Base-by-base conservation (phyloP, 2,113 vertebrate species). In the Neolamprologus caudopunctatus region DNA sequence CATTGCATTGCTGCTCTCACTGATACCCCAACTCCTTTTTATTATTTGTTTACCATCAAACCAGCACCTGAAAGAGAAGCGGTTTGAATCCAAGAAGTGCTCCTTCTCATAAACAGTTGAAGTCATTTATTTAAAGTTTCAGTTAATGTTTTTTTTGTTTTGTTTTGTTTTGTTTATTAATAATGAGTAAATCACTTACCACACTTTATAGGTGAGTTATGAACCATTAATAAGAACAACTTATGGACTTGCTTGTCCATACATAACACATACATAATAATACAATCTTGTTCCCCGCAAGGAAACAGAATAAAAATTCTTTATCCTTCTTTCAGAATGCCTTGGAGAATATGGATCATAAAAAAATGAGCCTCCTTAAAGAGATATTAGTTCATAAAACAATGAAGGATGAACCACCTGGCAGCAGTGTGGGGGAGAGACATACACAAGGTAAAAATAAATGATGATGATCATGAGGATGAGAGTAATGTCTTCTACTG, bases 311-410 rank as follows among this genome's bases (percentile, higher is more conserved):
- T 61, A 35, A 58, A 61, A 81, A 21, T 10, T 51, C 1, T 55
- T 2, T 37, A 2, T 71, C 42, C 55, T 88, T 91, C 88, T 91
- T 89, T 73, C 79, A 98, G 98, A 96, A 97, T 81, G 84, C 95
- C 78, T 92, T 98, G 33, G 96, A 97, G 73, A 95, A 91, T 8
- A 89, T 97, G 90, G 96, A 96, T 50, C 37, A 82, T 3, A 93
- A 96, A 85, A 93, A 93, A 50, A 35, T 92, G 53, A 96, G 90
- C 63, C 54, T 73, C 61, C 86, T 96, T 9, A 92, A 93, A 63
- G 95, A 94, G 28, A 80, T 91, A 51, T 66, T 94, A 3, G 33
- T 90, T 12, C 89, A 88, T 16, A 94, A 93, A 71, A 51, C 87
- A 12, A 10, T 88, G 84, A 92, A 71, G 75, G 87, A 91, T 82